Conservation (phyloP, 2,888 invertebrate genomes). For the Gibbula magus region DNA sequence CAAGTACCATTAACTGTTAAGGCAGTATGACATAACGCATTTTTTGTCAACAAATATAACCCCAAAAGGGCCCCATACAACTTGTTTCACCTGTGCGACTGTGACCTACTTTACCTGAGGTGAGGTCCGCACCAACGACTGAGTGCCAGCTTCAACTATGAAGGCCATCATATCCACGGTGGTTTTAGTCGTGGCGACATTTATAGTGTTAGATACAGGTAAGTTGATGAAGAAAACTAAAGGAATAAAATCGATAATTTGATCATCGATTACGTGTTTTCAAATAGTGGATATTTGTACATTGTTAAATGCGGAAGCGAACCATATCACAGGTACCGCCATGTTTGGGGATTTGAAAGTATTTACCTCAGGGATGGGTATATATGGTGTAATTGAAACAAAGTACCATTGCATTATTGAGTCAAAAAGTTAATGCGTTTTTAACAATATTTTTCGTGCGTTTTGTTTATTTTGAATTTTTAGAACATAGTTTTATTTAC, state of each 20-base stretch:
- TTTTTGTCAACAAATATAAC: neutral
- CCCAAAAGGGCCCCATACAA: constrained; percentile 26
- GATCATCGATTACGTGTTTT: neutral
- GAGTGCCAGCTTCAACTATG: constrained; percentile 25
- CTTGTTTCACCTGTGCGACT: constrained; percentile 36
- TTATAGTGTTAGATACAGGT: constrained; percentile 51
- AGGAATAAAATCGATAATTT: neutral
- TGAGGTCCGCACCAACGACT: constrained; percentile 25
- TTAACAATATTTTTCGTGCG: no score
- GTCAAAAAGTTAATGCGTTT: no score
- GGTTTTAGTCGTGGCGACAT: constrained; percentile 42
- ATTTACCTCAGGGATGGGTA: no score
- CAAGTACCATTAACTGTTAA: no score
- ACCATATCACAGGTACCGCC: neutral
- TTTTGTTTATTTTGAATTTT: no score
- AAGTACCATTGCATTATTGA: no score
- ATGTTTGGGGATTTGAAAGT: neutral
- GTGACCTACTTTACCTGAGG: constrained; percentile 33
- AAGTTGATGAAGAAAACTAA: constrained; percentile 11
- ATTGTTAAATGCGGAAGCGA: constrained; percentile 18
- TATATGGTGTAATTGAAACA: no score
- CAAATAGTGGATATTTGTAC: neutral
- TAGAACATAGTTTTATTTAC: no score
- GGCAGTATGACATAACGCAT: no score
- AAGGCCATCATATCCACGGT: constrained; percentile 49